Evolutionary conservation across 1,140 invertebrate species (phyloP).

Genomic region (Metaphire vulgaris): DNA sequence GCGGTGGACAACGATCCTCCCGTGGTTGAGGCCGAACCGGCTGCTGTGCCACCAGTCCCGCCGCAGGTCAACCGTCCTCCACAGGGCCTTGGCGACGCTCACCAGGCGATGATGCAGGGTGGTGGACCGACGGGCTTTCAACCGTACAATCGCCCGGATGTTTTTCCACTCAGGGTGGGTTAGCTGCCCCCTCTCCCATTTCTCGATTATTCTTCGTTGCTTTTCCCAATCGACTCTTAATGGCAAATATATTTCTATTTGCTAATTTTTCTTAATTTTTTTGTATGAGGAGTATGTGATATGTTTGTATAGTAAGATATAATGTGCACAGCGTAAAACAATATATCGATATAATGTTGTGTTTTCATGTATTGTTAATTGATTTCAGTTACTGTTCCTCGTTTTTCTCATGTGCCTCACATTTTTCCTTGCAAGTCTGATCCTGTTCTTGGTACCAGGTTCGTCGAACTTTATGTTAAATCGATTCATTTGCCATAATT

Average conservation of each 20-base stretch:
- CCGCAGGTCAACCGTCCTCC: slow-evolving; percentile 28
- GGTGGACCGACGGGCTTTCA: slow-evolving; percentile 63
- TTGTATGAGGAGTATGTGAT: no score
- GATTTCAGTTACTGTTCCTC: slow-evolving; percentile 56
- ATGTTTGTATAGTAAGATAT: no score
- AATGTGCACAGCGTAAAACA: no score
- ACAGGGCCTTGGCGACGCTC: slow-evolving; percentile 52
- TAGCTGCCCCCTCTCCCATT: no score
- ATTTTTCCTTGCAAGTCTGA: slow-evolving; percentile 70
- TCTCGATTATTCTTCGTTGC: no score
- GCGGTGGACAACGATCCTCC: not conserved
- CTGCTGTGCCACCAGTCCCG: slow-evolving; percentile 11
- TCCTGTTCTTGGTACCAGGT: slow-evolving; percentile 77
- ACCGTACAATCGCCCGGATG: slow-evolving; percentile 74
- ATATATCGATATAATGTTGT: no score
- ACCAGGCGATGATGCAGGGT: slow-evolving; percentile 56
- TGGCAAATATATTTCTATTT: no score
- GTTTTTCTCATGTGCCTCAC: slow-evolving; percentile 68
- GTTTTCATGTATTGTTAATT: slow-evolving; percentile 25
- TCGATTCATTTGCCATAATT: no score
- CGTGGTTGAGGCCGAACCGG: slow-evolving; percentile 29
- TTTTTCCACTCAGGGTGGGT: slow-evolving; percentile 69
- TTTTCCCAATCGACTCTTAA: no score
- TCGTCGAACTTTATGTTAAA: no score
- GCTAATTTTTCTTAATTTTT: no score